Base-by-base conservation (phyloP, 2,797 vertebrate genomes). In the Bradypus variegatus region DNA sequence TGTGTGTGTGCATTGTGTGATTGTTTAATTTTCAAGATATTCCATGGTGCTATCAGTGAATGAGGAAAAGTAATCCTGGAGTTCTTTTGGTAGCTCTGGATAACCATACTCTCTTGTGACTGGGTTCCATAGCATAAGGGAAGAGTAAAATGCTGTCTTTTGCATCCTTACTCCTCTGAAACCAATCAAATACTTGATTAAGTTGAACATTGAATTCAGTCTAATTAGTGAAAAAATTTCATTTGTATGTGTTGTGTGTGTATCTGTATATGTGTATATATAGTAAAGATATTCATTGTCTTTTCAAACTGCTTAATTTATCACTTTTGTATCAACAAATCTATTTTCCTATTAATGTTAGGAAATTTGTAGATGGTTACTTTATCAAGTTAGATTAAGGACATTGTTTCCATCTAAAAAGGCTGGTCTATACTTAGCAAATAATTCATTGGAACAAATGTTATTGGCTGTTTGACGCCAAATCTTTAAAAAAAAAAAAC, bases 401-500 rank as follows among this genome's bases (percentile, higher is more conserved):
- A 67, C 73, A 48, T 12, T 53, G 62, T 60, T 75, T 86, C 11
- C 19, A 14, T 41, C 45, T 50, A 36, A 86, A 92, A 67, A n/a
- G 23, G 7, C 77, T 87, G 90, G 36, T 78, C 72, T 77, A 27
- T 53, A 16, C 53, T 60, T 70, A 60, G 45, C 23, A 85, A 86
- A 76, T 72, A 88, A 53, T 84, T 87, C 65, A 67, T n/a, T 92
- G 62, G n/a, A 76, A 91, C 29, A 58, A 75, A 84, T 36, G 13
- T 93, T 55, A 64, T 81, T 83, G 29, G n/a, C 38, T 75, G 62
- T 73, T 87, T 18, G 91, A 90, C 45, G 45, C 29, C 53, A 89
- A 21, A 86, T 84, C n/a, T 83, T 91, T n/a, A n/a, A n/a, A n/a
- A 75, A 64, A 16, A 75, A 91, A 79, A 12, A 82, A 91, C 90